Conservation (phyloP, 1,140 invertebrate genomes). For the Mercenaria mercenaria region DNA sequence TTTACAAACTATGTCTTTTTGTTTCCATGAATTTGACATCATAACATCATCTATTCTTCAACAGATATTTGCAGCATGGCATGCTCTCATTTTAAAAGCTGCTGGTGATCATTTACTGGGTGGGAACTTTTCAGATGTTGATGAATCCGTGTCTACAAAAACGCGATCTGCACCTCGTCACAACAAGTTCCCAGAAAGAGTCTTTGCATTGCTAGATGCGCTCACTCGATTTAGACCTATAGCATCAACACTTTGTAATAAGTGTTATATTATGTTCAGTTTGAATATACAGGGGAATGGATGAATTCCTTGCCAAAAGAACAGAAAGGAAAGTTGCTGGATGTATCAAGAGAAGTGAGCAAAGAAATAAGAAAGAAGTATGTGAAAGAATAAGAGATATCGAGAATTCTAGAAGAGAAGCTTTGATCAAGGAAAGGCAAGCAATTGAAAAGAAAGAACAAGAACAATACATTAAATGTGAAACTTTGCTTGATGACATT, state of each 20-base stretch:
- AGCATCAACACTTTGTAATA: constrained; percentile 14
- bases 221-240: constrained; percentile 26
- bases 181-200: constrained; percentile 61
- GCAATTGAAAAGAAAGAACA: constrained; percentile 40
- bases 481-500: constrained; percentile 53
- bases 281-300: constrained; percentile 54
- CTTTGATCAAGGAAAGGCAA: constrained; percentile 17
- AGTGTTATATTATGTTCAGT: too few relatives aligned
- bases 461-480: constrained; percentile 1
- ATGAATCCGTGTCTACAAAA: neutral
- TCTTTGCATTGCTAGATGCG: constrained; percentile 59
- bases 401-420: neutral
- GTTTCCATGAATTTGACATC: neutral
- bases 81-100: neutral
- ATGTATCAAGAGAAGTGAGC: neutral
- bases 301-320: neutral
- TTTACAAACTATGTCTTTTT: too few relatives aligned
- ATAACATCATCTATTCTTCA: neutral
- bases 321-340: neutral
- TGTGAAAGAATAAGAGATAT: constrained; percentile 2
- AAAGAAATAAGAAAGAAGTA: constrained; percentile 31
- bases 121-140: neutral
- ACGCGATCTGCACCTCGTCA: constrained; percentile 24
- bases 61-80: neutral
- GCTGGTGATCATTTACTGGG: neutral